phyloP scores from a whole-genome alignment of 2,797 vertebrate species.

The Spinus olivaceus region DNA sequence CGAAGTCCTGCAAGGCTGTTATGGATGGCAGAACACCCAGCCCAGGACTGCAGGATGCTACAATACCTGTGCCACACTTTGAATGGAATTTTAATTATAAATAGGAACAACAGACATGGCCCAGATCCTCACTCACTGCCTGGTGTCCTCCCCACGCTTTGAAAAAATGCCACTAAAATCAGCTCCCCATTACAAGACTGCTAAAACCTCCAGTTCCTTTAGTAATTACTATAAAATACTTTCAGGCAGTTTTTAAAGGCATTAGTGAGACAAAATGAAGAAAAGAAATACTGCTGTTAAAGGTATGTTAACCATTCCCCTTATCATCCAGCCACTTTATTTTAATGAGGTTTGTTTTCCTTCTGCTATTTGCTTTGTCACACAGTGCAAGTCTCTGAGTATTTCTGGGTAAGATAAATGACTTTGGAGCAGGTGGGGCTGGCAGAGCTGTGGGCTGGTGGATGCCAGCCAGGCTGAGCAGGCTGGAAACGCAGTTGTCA shows the following conservation, averaged over 20 bases:
- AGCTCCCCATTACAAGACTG: background rate
- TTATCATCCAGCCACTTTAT: conserved; percentile 42
- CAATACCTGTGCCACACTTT: background rate
- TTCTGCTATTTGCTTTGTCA: conserved; percentile 23
- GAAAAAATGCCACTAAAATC: background rate
- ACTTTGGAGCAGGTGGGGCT: background rate
- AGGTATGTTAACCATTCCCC: conserved; percentile 5
- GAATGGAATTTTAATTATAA: background rate
- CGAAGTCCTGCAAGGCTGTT: background rate
- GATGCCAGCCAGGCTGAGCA: background rate
- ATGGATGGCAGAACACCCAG: background rate
- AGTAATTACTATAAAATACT: background rate
- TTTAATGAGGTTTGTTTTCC: conserved; percentile 58
- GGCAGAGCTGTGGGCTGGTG: background rate
- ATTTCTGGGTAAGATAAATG: background rate
- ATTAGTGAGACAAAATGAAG: background rate
- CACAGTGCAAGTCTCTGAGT: background rate
- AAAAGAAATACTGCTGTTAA: conserved; percentile 9
- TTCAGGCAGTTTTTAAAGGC: conserved; percentile 11
- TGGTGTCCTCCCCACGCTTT: background rate
- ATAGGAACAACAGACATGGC: background rate
- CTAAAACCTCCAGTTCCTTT: background rate
- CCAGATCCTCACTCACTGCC: background rate
- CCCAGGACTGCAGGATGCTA: background rate
- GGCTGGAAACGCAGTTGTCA: rapidly evolving